Base-by-base conservation (phyloP, 2,888 invertebrate genomes). In the Folsomia manolachei region DNA sequence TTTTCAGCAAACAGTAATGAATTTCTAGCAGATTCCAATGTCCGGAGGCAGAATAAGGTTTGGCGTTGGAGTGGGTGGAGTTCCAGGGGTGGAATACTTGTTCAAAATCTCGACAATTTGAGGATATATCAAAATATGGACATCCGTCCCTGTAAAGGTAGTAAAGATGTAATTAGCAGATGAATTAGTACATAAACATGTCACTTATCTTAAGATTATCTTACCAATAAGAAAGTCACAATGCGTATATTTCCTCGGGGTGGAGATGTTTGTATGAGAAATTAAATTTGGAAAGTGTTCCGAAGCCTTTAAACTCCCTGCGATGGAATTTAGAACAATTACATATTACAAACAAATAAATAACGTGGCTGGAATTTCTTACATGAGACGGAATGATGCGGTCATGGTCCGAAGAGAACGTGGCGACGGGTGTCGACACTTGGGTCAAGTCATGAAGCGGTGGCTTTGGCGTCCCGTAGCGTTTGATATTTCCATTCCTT, bases 381-480 rank as follows among this genome's bases (percentile, higher is more conserved):
- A 56, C 56, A 4, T 56, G 7, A 7, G 56, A 7, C 4, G 56
- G 56, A n/a, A 53, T n/a, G 7, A 67, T 24, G 2, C 4, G 23
- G 27, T 67, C 67, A 18, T 56, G n/a, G 4, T 11, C 25, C 14
- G 56, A 18, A 9, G 51, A 14, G 25, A 53, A 67, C 2, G 60
- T 56, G 26, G 51, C 56, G 4, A 60, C 67, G 1, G 67, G 67
- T 7, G 25, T 18, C 9, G 86, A 86, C 64, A 91, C 88, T 72
- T 87, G 87, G 18, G 85, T 83, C 14, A 91, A 53, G 69, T 88
- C 86, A 80, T 91, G 91, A 70, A 85, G 84, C 0, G 91, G 90
- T 0, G 91, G 90, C 0, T 80, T 80, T 0, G 80, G 75, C 0
- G 83, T 85, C 1, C 89, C 89, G 79, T 91, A 91, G 73, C 85